Evolutionary conservation across 2,797 vertebrate species (phyloP).

Genomic region (Acrossocheilus fasciatus): DNA sequence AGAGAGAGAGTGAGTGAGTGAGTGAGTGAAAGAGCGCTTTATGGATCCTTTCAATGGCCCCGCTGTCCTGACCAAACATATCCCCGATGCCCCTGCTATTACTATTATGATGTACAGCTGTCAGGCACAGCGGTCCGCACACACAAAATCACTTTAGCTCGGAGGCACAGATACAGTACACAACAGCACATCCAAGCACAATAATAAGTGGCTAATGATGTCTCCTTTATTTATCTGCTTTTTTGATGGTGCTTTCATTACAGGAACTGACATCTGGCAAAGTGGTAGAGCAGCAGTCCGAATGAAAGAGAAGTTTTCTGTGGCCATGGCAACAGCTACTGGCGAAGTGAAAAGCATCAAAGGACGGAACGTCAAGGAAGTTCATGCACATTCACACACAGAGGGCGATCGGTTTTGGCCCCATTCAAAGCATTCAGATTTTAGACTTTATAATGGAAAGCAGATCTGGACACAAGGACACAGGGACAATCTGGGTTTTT

Average conservation of each 20-base stretch:
- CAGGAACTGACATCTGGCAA: conserved; percentile 53
- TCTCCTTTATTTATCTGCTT: conserved; percentile 37
- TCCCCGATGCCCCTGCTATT: conserved; percentile 71
- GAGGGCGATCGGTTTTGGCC: conserved; percentile 1
- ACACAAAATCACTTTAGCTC: conserved; percentile 12
- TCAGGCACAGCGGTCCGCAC: conserved; percentile 33
- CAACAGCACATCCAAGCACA: conserved; percentile 37
- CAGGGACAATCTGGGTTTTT: conserved; percentile 28
- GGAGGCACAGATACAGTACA: conserved; percentile 16
- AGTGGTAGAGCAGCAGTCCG: conserved; percentile 40
- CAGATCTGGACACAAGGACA: conserved; percentile 39
- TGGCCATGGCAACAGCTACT: conserved; percentile 51
- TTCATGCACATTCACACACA: conserved; percentile 26
- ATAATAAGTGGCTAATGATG: conserved; percentile 40
- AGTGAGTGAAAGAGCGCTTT: conserved; percentile 76
- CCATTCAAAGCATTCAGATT: conserved; percentile 36
- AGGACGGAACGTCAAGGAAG: conserved; percentile 7
- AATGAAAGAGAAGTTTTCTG: conserved; percentile 44
- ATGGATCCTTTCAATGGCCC: conserved; percentile 74
- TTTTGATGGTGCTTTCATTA: conserved; percentile 47
- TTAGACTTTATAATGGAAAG: conserved; percentile 38
- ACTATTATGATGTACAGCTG: conserved; percentile 78
- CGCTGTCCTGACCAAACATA: conserved; percentile 70
- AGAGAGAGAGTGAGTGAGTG: conserved; percentile 61
- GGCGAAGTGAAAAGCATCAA: conserved; percentile 17